phyloP scores from a whole-genome alignment of 2,113 vertebrate species.

The Arizona elegans region DNA sequence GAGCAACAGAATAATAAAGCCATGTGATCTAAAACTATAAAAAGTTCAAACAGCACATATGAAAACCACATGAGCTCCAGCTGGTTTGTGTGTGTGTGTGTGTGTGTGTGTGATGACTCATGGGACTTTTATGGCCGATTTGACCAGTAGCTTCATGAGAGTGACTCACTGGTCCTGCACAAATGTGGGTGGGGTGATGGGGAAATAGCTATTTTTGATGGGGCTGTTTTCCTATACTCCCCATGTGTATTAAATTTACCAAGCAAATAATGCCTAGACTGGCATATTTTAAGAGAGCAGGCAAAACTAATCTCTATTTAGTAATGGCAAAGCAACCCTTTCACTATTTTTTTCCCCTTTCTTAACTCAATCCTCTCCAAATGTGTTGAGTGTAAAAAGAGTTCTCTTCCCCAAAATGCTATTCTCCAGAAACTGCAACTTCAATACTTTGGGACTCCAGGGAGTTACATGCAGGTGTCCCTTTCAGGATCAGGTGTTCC shows the following conservation, averaged over 20 bases:
- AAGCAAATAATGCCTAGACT: neutral
- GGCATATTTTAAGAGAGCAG: neutral
- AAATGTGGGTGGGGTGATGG: neutral
- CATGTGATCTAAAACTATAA: neutral
- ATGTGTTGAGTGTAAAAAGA: neutral
- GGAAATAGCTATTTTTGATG: neutral
- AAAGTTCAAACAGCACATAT: neutral
- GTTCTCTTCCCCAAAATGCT: neutral
- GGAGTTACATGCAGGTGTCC: neutral
- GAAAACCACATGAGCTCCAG: neutral
- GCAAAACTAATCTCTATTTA: neutral
- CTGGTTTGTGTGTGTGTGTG: rapidly evolving
- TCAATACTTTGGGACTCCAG: neutral
- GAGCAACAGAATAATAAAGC: neutral
- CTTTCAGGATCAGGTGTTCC: neutral
- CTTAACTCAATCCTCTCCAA: neutral
- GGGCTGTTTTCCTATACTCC: neutral
- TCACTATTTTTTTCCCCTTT: neutral
- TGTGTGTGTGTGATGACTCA: neutral
- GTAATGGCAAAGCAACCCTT: neutral
- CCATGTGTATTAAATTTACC: neutral
- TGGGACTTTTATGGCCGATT: neutral
- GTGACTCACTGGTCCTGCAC: neutral
- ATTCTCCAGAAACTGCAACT: neutral
- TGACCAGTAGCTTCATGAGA: neutral